Conservation (phyloP, 2,797 vertebrate genomes). For the Nasua narica region DNA sequence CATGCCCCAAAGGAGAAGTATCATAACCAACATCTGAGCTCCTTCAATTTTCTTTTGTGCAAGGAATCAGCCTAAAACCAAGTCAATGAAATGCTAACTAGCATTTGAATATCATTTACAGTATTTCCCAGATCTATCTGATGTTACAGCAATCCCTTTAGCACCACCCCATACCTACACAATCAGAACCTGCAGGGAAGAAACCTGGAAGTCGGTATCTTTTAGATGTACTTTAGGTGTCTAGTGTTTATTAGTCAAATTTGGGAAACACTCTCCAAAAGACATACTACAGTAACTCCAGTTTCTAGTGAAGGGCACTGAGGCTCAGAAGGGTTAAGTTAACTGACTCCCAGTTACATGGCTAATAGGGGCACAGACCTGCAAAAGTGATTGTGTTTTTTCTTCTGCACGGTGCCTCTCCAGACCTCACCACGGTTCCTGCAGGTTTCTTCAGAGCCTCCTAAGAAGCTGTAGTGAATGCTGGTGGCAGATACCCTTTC, state of each 20-base stretch:
- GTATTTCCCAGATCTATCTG: not conserved
- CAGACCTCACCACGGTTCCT: not conserved
- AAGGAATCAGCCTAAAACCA: not conserved
- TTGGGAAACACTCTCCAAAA: not conserved
- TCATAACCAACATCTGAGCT: not conserved
- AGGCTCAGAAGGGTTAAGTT: not conserved
- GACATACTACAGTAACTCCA: not conserved
- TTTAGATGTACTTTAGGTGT: not conserved
- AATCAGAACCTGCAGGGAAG: not conserved
- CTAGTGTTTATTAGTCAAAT: not conserved
- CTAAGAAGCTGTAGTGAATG: not conserved
- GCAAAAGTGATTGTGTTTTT: not conserved
- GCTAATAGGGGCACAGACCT: not conserved
- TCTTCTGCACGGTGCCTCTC: rapidly evolving
- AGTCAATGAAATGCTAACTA: not conserved
- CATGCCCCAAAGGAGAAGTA: not conserved
- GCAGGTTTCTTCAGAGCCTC: not conserved
- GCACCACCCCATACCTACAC: not conserved
- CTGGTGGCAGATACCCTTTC: not conserved
- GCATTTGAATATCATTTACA: not conserved
- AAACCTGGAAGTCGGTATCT: not conserved
- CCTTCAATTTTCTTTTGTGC: not conserved
- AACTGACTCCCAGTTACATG: not conserved
- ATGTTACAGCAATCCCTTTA: not conserved
- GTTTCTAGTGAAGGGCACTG: not conserved